phyloP scores from a whole-genome alignment of 2,888 invertebrate genomes.

The Abrostola triplasia region DNA sequence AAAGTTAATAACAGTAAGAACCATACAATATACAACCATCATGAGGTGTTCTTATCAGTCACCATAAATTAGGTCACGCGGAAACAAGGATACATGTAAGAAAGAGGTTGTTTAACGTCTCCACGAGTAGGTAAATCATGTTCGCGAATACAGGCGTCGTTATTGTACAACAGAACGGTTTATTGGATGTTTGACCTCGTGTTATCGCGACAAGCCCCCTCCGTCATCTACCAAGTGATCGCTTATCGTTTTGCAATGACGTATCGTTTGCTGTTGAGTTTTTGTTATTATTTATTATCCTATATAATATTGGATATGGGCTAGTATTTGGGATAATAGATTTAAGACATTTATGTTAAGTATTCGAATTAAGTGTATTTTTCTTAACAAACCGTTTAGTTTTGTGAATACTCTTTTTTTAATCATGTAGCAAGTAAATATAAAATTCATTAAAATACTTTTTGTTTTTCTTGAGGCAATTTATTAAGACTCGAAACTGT shows the following conservation, averaged over 20 bases:
- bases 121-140: slow-evolving; percentile 67
- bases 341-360: not conserved
- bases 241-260: slow-evolving; percentile 68
- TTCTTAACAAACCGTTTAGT: not conserved
- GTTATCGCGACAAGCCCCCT: slow-evolving; percentile 83
- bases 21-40: not conserved
- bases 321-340: not conserved
- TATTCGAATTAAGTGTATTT: too few species aligned
- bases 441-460: too few species aligned
- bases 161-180: slow-evolving; percentile 61
- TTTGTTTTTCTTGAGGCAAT: too few species aligned
- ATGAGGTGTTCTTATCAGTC: slow-evolving; percentile 44
- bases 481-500: too few species aligned
- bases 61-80: slow-evolving; percentile 41
- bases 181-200: slow-evolving; percentile 80
- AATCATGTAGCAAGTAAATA: too few species aligned
- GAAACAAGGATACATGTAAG: slow-evolving; percentile 28
- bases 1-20: too few species aligned
- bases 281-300: slow-evolving; percentile 46
- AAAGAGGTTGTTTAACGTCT: slow-evolving; percentile 39
- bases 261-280: slow-evolving; percentile 28
- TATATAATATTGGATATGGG: slow-evolving; percentile 21
- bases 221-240: slow-evolving; percentile 73
- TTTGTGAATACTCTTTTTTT: too few species aligned
- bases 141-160: slow-evolving; percentile 68